phyloP scores from a whole-genome alignment of 2,113 vertebrate genomes.

The Hipposideros armiger region DNA sequence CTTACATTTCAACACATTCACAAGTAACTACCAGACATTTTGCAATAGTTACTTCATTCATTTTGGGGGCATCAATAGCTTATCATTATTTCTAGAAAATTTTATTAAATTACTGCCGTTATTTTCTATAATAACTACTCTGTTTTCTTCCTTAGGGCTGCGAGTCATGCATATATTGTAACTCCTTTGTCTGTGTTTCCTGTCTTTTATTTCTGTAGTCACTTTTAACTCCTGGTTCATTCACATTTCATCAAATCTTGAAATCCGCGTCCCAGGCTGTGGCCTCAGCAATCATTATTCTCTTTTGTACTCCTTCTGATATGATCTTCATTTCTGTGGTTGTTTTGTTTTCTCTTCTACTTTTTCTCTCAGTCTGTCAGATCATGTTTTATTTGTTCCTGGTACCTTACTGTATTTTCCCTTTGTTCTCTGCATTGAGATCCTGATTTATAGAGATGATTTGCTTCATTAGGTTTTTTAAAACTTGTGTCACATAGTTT shows the following conservation, averaged over 20 bases:
- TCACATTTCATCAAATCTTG: slow-evolving; percentile 36
- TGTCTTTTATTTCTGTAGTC: slow-evolving; percentile 44
- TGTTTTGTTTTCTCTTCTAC: background rate
- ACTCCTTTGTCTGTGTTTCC: background rate
- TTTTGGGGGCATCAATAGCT: background rate
- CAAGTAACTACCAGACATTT: background rate
- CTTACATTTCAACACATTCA: background rate
- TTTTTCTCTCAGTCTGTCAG: background rate
- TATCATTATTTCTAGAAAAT: background rate
- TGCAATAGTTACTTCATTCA: background rate
- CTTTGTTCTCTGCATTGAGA: background rate
- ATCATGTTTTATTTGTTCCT: slow-evolving; percentile 1
- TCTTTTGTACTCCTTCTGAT: background rate
- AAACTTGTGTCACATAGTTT: background rate
- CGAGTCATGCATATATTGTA: background rate
- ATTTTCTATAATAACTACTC: background rate
- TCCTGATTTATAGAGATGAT: background rate
- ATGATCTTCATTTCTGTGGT: background rate
- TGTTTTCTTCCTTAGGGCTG: background rate
- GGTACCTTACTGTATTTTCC: background rate
- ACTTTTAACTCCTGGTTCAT: slow-evolving; percentile 44
- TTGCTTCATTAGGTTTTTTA: slow-evolving; percentile 15
- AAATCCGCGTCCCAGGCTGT: background rate
- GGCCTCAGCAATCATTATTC: background rate
- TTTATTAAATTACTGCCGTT: background rate